Evolutionary conservation across 2,113 vertebrate genomes (phyloP), one percentile per base, ranked within the genome.

Genomic region (Eidolon helvum): DNA sequence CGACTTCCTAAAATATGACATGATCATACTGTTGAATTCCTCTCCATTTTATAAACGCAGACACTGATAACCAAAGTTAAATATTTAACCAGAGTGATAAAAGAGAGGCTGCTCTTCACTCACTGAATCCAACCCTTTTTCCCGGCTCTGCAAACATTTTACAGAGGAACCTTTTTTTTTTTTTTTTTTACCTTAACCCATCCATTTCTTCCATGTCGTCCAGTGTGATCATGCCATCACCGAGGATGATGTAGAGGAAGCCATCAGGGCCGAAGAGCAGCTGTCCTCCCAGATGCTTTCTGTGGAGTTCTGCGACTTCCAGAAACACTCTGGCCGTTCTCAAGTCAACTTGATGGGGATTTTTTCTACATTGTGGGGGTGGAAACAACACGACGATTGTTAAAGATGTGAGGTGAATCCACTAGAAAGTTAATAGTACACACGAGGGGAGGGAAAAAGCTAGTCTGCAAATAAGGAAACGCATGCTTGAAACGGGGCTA

Each of bases 181-280:
- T 15, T 21, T 15, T 35, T 35, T 48, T 87, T 98, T 99, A 99
- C 99, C 99, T 99, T 96, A 99, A 99, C 69, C 99, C 99, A 35
- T 99, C 99, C 99, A 99, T 99, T 96, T 99, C 99, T 96, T 99
- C 99, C 99, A 99, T 99, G 96, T 99, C 99, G 74, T 99, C 99
- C 95, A 99, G 98, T 2, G 99, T 99, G 98, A 99, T 99, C 99
- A 99, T 99, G 82, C 99, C 99, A 71, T 99, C 99, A 53, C 99
- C 99, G 16, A 99, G 99, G 82, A 99, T 98, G 97, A 99, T 99
- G 98, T 99, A 99, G 55, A 99, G 97, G 97, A 99, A 99, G 53
- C 99, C 99, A 72, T 99, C 99, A 3, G 99, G 99, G 28, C 99
- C 99, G 90, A 99, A 99, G 4, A 99, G 98, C 74, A 99, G 98